Conservation (phyloP, 2,888 invertebrate genomes). For the Noctua janthina region DNA sequence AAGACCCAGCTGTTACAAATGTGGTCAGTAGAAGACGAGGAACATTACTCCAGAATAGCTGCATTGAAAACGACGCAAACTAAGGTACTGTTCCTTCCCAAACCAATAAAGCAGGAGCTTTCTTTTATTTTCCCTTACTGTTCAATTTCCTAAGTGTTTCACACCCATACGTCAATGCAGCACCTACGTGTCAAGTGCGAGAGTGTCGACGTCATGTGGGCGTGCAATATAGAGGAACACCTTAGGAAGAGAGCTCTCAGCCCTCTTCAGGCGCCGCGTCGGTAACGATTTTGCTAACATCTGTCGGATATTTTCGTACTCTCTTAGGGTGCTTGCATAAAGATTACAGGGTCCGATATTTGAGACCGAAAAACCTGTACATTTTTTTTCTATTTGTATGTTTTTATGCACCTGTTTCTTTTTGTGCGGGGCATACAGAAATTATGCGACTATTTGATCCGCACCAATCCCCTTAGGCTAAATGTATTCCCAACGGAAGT, state of each 20-base stretch:
- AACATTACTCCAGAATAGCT: neutral
- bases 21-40: neutral
- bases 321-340: neutral
- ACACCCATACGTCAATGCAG: conserved; percentile 3
- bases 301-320: conserved; percentile 9
- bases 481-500: neutral
- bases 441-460: neutral
- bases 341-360: neutral
- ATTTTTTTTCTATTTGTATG: neutral
- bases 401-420: neutral
- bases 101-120: neutral
- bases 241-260: conserved; percentile 23
- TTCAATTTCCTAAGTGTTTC: conserved; percentile 30
- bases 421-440: neutral
- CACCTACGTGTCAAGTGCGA: conserved; percentile 22
- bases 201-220: conserved; percentile 35
- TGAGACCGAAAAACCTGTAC: neutral
- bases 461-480: neutral
- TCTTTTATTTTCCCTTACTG: neutral
- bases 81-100: neutral
- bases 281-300: conserved; percentile 36
- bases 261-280: conserved; percentile 4
- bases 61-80: neutral
- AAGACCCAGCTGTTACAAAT: neutral
- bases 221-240: conserved; percentile 31